Conservation (phyloP, 2,797 vertebrate species). For the Sternotherus odoratus region DNA sequence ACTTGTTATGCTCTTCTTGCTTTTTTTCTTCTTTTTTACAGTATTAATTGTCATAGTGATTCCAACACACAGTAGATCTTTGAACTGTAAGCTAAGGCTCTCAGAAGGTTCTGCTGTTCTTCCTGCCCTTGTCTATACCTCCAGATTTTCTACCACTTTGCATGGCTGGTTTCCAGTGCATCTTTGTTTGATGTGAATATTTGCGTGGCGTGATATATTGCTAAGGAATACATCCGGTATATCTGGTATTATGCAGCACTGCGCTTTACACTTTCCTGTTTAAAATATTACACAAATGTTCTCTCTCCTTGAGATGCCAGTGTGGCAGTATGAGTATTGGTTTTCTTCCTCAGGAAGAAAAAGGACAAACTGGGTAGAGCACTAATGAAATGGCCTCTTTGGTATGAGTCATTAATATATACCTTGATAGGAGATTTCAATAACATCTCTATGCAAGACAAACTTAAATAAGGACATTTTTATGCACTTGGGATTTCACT, state of each 20-base stretch:
- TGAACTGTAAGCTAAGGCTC: neutral
- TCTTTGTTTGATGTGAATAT: neutral
- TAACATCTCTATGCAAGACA: conserved; percentile 36
- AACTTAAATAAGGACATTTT: conserved; percentile 37
- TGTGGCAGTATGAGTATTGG: neutral
- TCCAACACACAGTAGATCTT: neutral
- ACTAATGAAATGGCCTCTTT: conserved; percentile 39
- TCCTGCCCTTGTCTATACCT: neutral
- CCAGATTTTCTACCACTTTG: neutral
- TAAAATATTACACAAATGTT: neutral
- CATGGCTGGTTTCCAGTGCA: neutral
- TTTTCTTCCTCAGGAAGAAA: conserved; percentile 8
- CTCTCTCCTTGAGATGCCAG: neutral
- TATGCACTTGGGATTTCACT: neutral
- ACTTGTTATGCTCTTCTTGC: neutral
- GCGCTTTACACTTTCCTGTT: neutral
- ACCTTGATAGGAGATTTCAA: conserved; percentile 34
- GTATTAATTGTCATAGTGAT: neutral
- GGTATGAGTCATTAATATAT: conserved; percentile 14
- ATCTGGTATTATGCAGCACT: neutral
- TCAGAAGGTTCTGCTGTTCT: neutral
- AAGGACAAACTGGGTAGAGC: neutral
- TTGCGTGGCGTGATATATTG: neutral
- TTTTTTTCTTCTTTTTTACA: neutral
- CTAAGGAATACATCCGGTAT: neutral